phyloP scores from a whole-genome alignment of 1,140 invertebrate species.

The Orius insidiosus region DNA sequence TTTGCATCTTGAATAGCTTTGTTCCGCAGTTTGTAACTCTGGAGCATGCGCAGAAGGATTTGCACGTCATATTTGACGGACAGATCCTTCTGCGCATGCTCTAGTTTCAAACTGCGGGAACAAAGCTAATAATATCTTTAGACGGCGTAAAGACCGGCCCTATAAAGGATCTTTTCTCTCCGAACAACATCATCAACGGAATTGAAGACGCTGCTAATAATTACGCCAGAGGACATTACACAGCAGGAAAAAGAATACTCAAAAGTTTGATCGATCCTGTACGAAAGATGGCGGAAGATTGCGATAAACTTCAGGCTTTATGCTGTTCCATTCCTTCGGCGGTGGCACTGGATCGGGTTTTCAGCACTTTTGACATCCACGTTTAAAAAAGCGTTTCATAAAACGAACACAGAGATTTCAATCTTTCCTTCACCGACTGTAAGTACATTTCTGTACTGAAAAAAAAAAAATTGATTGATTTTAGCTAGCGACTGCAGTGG shows the following conservation, averaged over 20 bases:
- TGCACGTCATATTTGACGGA: no score
- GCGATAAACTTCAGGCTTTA: slow-evolving; percentile 60
- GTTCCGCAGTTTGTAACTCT: no score
- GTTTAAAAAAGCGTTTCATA: slow-evolving; percentile 39
- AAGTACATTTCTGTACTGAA: not conserved
- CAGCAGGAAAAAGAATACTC: slow-evolving; percentile 58
- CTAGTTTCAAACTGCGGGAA: no score
- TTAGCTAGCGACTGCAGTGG: slow-evolving; percentile 30
- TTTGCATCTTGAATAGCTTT: not conserved
- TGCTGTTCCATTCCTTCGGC: slow-evolving; percentile 52
- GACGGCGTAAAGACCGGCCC: slow-evolving; percentile 51
- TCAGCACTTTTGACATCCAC: slow-evolving; percentile 43
- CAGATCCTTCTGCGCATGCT: no score
- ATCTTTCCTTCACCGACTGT: slow-evolving; percentile 60
- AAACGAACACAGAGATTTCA: slow-evolving; percentile 55
- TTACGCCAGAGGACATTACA: slow-evolving; percentile 68
- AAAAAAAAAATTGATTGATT: slow-evolving; percentile 26
- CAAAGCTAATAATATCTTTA: slow-evolving; percentile 7
- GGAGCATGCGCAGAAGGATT: no score
- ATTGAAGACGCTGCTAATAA: slow-evolving; percentile 80
- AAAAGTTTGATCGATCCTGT: slow-evolving; percentile 41
- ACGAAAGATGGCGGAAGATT: slow-evolving; percentile 45
- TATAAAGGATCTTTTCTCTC: slow-evolving; percentile 58
- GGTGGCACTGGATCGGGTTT: slow-evolving; percentile 53
- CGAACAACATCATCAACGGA: slow-evolving; percentile 58